Base-by-base conservation (phyloP, 2,113 vertebrate species). In the Vulpes ferrilata region DNA sequence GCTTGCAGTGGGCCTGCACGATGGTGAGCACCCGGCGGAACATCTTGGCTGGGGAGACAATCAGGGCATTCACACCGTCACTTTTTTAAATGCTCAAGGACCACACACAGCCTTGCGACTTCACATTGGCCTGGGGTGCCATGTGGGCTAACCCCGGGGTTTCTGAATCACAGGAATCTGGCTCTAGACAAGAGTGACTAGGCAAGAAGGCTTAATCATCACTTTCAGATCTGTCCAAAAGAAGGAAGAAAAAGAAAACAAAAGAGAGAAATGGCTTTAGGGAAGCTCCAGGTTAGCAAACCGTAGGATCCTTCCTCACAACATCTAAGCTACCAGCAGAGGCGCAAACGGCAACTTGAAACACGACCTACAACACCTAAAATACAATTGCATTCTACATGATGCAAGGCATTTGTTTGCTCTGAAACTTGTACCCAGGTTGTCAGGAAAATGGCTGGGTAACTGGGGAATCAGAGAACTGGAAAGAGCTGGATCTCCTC, bases 1-100 rank as follows among this genome's bases (percentile, higher is more conserved):
- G 98, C 95, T 99, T 99, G 98, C 99, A 99, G 88, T 99, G 99
- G 30, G 99, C 99, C 98, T 99, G 99, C 35, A 99, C 99, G 11
- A 99, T 99, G 97, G 99, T 99, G 80, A 99, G 99, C 88, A 99
- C 99, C 20, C 99, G 99, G 20, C 99, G 99, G 98, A 99, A 99
- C 99, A 99, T 99, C 98, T 98, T 99, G 57, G 99, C 99, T 99
- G 98, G 19, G 60, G 94, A 98, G 97, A 93, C 17, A 98, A 88
- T 0, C 0, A 32, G n/a, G 35, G 11, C 11, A 11, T 10, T 82
- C 73, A 90, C 35, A 57, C 0, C 2, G 35, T 81, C 51, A 85
- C 69, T 51, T 55, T 55, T 38, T 71, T 22, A 90, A 85, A 71
- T 7, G n/a, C 51, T 53, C 11, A 19, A 60, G 84, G 12, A 65